Percentiles rank a stretch among this genome's conserved stretches.
Evolutionary conservation across 2,113 vertebrate genomes (phyloP).

Genomic region (Bungarus multicinctus): DNA sequence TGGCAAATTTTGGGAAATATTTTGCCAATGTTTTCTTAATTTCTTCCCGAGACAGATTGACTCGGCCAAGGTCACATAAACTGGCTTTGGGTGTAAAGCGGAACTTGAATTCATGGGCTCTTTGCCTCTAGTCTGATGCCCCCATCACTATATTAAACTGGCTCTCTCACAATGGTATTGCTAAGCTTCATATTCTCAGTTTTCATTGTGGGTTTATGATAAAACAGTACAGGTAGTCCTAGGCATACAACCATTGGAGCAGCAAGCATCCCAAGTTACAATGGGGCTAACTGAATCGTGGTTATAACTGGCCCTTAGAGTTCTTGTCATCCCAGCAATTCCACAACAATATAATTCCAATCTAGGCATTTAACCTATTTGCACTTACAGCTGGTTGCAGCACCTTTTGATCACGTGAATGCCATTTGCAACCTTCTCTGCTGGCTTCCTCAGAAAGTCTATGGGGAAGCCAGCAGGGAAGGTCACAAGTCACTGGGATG

Average conservation of each 20-base stretch:
- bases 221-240: background rate
- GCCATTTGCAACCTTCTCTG: background rate
- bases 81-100: background rate
- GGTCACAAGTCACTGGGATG: background rate
- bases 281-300: background rate
- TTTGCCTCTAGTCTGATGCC: background rate
- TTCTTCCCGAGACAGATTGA: background rate
- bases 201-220: background rate
- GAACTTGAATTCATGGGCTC: background rate
- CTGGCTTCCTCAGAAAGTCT: background rate
- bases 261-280: background rate
- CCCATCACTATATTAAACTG: background rate
- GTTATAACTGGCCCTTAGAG: background rate
- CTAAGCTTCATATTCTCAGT: background rate
- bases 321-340: background rate
- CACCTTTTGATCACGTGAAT: background rate
- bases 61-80: background rate
- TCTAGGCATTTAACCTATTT: background rate
- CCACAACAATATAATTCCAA: background rate
- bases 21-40: background rate
- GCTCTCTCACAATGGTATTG: background rate
- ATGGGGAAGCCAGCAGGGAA: background rate
- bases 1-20: background rate
- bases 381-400: background rate
- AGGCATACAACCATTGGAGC: background rate